phyloP scores from a whole-genome alignment of 1,140 invertebrate genomes.

The Eulimnadia texana region DNA sequence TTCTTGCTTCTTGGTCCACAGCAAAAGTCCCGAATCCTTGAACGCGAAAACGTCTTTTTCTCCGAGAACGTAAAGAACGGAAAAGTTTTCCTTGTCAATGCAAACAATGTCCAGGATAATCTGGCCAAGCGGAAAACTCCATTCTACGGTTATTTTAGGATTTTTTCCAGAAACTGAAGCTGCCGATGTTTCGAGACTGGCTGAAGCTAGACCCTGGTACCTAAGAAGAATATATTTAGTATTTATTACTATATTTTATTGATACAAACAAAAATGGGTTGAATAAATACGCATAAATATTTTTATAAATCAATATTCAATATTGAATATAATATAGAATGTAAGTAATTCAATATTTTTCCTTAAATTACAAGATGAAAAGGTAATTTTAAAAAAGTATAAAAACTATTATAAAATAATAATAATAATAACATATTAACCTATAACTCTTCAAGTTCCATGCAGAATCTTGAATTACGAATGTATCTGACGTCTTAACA shows the following conservation, averaged over 20 bases:
- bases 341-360: too few species aligned
- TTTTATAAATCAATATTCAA: too few species aligned
- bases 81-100: not conserved
- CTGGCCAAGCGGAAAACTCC: not conserved
- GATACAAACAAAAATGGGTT: too few species aligned
- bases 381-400: not conserved
- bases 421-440: conserved; percentile 32
- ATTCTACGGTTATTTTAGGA: not conserved
- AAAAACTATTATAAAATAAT: not conserved
- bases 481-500: conserved; percentile 56
- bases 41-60: conserved; percentile 59
- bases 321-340: too few species aligned
- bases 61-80: conserved; percentile 36
- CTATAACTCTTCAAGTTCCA: conserved; percentile 65
- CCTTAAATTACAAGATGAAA: not conserved
- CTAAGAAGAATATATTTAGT: too few species aligned
- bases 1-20: conserved; percentile 64
- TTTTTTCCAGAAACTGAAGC: not conserved
- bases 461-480: conserved; percentile 55
- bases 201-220: too few species aligned
- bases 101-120: not conserved
- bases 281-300: too few species aligned
- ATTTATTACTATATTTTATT: too few species aligned
- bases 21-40: conserved; percentile 53
- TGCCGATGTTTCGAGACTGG: not conserved